These are phyloP conservation scores for Aricia artaxerxes DNA, from an alignment of 2,888 invertebrate species.

Conservation along the genomic window DNA sequence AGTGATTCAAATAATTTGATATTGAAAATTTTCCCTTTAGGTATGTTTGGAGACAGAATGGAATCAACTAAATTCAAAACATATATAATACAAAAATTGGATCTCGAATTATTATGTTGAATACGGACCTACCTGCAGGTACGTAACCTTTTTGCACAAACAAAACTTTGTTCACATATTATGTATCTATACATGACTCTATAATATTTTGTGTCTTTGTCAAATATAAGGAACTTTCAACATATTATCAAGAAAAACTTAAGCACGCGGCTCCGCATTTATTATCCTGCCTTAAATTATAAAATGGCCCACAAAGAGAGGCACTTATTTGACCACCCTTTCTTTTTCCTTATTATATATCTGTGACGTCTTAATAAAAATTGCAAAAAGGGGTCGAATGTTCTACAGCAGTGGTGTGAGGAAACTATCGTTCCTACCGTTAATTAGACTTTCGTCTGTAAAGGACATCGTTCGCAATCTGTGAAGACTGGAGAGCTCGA, in stretches of 20 bases:
- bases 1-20: not conserved
- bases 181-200: no score
- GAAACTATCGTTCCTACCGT: slow-evolving; percentile 14
- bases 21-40: not conserved
- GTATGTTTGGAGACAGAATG: not conserved
- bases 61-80: no score
- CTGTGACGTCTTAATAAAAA: not conserved
- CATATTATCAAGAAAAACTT: no score
- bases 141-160: not conserved
- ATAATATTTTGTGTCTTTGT: no score
- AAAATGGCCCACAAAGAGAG: no score
- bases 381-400: slow-evolving; percentile 13
- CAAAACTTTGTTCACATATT: not conserved
- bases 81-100: no score
- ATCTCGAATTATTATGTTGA: no score
- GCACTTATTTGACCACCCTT: no score
- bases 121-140: not conserved
- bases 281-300: no score
- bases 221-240: no score
- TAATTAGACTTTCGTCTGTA: slow-evolving; percentile 23
- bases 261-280: no score
- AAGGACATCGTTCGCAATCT: slow-evolving; percentile 19
- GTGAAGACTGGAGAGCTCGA: not conserved
- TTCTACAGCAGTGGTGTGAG: slow-evolving; percentile 31
- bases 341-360: no score